These are phyloP conservation scores for Progne subis DNA, from an alignment of 2,113 vertebrate genomes.

Conservation along the genomic window DNA sequence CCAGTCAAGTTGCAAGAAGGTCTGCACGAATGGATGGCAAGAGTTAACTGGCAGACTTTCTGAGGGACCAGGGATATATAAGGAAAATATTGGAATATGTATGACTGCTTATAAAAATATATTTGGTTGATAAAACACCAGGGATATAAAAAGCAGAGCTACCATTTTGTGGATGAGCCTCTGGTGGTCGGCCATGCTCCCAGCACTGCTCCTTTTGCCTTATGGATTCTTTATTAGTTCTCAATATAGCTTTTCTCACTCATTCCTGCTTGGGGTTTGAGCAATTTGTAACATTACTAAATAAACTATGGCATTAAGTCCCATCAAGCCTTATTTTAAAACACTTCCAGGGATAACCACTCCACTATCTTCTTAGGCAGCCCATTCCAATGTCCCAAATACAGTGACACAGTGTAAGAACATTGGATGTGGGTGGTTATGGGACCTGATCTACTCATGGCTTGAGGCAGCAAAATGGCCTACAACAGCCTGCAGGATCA, in stretches of 20 bases:
- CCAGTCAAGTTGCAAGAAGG: background rate
- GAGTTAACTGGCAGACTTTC: background rate
- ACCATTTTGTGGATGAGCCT: background rate
- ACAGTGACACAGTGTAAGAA: background rate
- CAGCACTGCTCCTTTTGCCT: background rate
- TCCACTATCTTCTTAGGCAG: background rate
- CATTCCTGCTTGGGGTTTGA: background rate
- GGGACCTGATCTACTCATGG: background rate
- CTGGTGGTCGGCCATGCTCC: background rate
- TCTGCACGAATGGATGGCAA: background rate
- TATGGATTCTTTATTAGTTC: background rate
- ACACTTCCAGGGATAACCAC: accelerated
- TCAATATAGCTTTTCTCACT: background rate
- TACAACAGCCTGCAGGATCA: accelerated
- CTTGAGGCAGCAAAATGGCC: background rate
- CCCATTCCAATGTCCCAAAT: background rate
- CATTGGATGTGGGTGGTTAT: background rate
- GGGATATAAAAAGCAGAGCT: background rate
- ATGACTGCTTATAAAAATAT: background rate
- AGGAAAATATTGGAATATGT: background rate
- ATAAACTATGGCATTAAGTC: background rate
- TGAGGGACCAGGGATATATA: background rate
- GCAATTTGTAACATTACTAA: background rate
- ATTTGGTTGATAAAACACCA: background rate
- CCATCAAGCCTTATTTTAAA: background rate